Percentiles rank a stretch among this genome's conserved stretches.
These are phyloP conservation scores for Meles meles DNA, from an alignment of 2,113 vertebrate genomes.

Conservation along the genomic window DNA sequence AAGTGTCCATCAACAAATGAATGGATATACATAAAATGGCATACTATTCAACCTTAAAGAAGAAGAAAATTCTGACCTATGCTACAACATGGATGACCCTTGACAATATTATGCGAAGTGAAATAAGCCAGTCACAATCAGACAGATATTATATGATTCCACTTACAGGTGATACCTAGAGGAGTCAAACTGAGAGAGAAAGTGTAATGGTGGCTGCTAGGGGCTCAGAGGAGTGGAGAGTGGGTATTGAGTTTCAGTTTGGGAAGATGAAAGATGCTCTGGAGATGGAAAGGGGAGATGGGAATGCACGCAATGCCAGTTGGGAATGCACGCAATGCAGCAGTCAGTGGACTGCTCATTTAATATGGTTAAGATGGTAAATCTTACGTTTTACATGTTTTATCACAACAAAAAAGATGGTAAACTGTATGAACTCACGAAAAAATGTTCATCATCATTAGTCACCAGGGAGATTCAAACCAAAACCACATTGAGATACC, in stretches of 20 bases:
- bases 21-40: neutral
- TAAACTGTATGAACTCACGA: neutral
- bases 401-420: neutral
- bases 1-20: neutral
- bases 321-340: neutral
- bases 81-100: neutral
- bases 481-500: too few species aligned
- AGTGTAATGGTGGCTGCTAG: neutral
- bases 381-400: neutral
- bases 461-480: too few species aligned
- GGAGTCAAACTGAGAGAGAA: neutral
- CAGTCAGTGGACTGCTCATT: neutral
- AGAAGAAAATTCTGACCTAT: neutral
- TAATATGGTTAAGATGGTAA: neutral
- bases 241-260: neutral
- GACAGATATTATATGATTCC: too few species aligned
- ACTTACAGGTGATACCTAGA: neutral
- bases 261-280: neutral
- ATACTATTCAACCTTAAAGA: neutral
- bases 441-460: too few species aligned
- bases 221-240: neutral
- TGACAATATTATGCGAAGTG: neutral
- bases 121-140: neutral
- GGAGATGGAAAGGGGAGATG: neutral
- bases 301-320: rapidly evolving